Base-by-base conservation (phyloP, 1,140 invertebrate genomes). In the Proctacanthus coquilletti region DNA sequence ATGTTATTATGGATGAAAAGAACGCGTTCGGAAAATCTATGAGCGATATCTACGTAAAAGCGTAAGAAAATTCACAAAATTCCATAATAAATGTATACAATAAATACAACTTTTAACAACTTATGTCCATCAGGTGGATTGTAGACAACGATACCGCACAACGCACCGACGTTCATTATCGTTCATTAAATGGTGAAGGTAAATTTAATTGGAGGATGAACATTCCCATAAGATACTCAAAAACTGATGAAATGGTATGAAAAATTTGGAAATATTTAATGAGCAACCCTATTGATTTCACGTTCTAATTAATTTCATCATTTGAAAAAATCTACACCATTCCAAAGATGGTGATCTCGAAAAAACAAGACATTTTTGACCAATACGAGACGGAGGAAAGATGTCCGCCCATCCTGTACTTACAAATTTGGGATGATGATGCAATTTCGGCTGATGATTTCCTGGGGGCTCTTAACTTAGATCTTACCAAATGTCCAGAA, bases 171-270 rank as follows among this genome's bases (percentile, higher is more conserved):
- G 68, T 89, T 34, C 85, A 91, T 63, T 79, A 72, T 51, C 72
- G 77, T 39, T 87, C 80, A 4, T 48, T 82, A 20, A 77, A 70
- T 1, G 84, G 85, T 1, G 82, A 86, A 47, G 84, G 81, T 1
- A 80, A 80, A 49, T 92, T 92, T 61, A 92, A 92, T 60, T 92
- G 87, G 87, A 63, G 86, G 49, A 91, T 92, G 65, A 64, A 91
- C 25, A 93, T 85, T 52, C 71, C 68, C 8, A 77, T 92, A 46
- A 73, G 75, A 34, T 92, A 89, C 56, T 66, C 83, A 25, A 70
- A 72, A 27, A 70, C 75, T 2, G 84, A 91, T 55, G 74, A 80
- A 48, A 76, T 78, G 59, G 81, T 91, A 49, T 25, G 23, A 25
- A 25, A 25, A 25, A 25, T 25, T 25, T n/a, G n/a, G n/a, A 66